Evolutionary conservation across 2,113 vertebrate genomes (phyloP), one percentile per base, ranked within the genome.

Genomic region (Neoarius graeffei): DNA sequence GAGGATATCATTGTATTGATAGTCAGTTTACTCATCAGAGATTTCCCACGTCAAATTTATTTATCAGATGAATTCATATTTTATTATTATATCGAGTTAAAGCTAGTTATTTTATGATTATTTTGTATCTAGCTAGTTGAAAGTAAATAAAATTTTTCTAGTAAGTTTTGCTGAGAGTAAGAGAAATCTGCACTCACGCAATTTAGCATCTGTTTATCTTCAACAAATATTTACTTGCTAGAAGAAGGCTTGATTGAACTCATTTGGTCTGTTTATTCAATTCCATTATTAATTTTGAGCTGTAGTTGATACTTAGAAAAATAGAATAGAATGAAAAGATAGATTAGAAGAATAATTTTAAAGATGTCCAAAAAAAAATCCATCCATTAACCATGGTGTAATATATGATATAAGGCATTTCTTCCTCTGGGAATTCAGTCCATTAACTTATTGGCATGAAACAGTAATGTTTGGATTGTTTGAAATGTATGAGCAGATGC

Each of bases 1-100:
- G 64, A 84, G 42, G 64, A 23, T 42, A 83, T 57, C 81, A 79
- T 77, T 73, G 0, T 60, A 89, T 87, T 83, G 17, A 54, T 83
- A 67, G 67, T 85, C 67, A 76, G 76, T 87, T 82, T 85, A 14
- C 3, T 23, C 4, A 42, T 23, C 15, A 2, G n/a, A 30, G 27
- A 15, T 50, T 48, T 77, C 48, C 11, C 42, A 5, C 48, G 5
- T 54, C 50, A 52, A 13, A 76, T 50, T 50, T 74, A 48, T 8
- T 42, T 15, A 23, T 74, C 19, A 74, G 15, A 50, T 13, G 1
- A 77, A 23, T 77, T 5, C 15, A 56, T 79, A 85, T 80, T 59
- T 19, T 15, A 27, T 42, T 59, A 25, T 23, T 42, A 7, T 77
- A 57, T 17, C 0, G 60, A 20, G 3, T 35, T 81, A 81, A 81